Conservation (phyloP, 1,140 invertebrate species). For the Pantala flavescens region DNA sequence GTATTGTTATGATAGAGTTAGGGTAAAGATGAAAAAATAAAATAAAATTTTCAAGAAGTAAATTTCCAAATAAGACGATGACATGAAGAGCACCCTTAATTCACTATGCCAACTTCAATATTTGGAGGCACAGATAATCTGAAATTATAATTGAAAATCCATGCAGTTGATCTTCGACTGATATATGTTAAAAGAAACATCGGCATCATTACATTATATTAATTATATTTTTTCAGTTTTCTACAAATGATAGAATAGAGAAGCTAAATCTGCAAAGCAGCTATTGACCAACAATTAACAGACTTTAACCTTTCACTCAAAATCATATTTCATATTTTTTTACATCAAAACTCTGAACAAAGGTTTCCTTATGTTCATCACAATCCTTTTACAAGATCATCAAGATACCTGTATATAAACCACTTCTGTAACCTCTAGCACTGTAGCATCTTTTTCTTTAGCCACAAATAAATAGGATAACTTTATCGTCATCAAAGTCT, state of each 20-base stretch:
- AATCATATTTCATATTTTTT: not conserved
- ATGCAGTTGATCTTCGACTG: not conserved
- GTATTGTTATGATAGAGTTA: not conserved
- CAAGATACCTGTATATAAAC: not conserved
- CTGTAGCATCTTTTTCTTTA: not conserved
- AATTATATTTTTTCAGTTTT: constrained; percentile 8
- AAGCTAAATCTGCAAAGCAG: constrained; percentile 1
- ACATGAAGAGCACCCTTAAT: constrained; percentile 1
- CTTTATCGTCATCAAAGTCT: constrained; percentile 6
- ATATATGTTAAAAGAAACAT: not conserved
- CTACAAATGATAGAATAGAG: constrained; percentile 1
- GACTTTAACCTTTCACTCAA: not conserved
- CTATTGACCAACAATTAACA: constrained; percentile 6
- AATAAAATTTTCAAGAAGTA: not conserved
- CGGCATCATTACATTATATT: not conserved
- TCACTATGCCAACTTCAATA: not conserved
- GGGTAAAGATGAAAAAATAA: not conserved
- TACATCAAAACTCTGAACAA: not conserved
- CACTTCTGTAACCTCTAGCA: not conserved
- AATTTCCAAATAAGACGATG: not conserved
- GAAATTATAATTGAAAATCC: not conserved
- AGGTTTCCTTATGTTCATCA: not conserved
- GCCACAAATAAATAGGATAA: constrained; percentile 6
- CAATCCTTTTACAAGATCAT: not conserved
- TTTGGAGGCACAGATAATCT: no score